These are phyloP conservation scores for Pao palembangensis DNA, from an alignment of 2,113 vertebrate genomes.

Conservation along the genomic window DNA sequence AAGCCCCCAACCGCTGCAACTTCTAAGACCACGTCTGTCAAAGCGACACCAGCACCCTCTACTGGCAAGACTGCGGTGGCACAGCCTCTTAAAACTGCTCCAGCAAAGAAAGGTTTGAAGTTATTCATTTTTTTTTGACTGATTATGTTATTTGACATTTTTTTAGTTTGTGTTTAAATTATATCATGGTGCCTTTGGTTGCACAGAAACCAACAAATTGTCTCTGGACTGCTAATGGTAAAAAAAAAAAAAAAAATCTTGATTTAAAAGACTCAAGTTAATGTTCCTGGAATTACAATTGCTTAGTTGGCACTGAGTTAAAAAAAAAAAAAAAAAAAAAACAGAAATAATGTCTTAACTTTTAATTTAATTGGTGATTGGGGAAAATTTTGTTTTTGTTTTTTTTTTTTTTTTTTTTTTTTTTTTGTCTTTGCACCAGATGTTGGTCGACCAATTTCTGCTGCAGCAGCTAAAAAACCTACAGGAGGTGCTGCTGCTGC, in stretches of 20 bases:
- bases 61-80: slow-evolving; percentile 50
- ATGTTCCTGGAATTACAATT: no score
- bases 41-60: slow-evolving; percentile 51
- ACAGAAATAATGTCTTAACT: no score
- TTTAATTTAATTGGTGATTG: not conserved
- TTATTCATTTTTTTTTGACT: not conserved
- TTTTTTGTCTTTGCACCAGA: slow-evolving; percentile 43
- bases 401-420: no score
- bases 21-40: slow-evolving; percentile 38
- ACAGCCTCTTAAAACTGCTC: slow-evolving; percentile 48
- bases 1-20: slow-evolving; percentile 35
- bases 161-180: not conserved
- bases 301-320: no score
- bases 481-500: slow-evolving; percentile 20
- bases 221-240: no score
- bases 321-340: no score
- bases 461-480: slow-evolving; percentile 55
- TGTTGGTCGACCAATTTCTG: slow-evolving; percentile 48
- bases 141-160: no score
- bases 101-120: slow-evolving; percentile 68
- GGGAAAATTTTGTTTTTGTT: not conserved
- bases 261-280: no score
- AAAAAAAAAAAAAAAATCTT: no score
- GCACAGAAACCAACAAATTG: no score
- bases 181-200: no score